These are phyloP conservation scores for Lithosia quadra DNA, from an alignment of 2,888 invertebrate species.

Conservation along the genomic window DNA sequence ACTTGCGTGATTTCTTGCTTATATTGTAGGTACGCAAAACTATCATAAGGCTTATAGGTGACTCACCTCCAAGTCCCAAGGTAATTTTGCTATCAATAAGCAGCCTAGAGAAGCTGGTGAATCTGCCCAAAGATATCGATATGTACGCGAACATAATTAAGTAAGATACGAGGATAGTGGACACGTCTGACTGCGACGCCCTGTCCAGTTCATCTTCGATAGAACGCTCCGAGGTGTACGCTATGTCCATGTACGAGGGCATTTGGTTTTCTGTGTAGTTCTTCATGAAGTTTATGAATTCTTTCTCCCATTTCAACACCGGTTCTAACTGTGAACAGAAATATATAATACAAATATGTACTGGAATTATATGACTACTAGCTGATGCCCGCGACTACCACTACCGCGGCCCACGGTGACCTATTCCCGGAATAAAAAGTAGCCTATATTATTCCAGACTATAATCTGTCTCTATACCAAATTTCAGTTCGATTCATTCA, in stretches of 20 bases:
- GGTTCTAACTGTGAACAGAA: slow-evolving; percentile 84
- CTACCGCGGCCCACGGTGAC: no score
- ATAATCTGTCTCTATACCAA: no score
- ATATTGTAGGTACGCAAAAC: no score
- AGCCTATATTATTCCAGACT: no score
- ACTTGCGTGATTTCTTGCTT: neutral
- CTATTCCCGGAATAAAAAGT: no score
- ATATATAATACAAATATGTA: no score
- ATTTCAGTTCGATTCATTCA: no score
- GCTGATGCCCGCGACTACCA: no score
- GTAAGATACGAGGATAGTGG: slow-evolving; percentile 97
- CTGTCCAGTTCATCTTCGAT: slow-evolving; percentile 98
- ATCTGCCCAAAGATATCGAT: slow-evolving; percentile 96
- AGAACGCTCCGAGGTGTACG: slow-evolving; percentile 95
- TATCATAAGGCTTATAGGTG: neutral
- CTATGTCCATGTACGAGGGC: slow-evolving; percentile 92
- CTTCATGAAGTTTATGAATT: slow-evolving; percentile 93
- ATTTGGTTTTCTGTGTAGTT: slow-evolving; percentile 90
- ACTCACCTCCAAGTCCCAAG: slow-evolving; percentile 94
- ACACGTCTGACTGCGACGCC: slow-evolving; percentile 96
- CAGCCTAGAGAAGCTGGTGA: slow-evolving; percentile 91
- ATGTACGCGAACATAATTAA: slow-evolving; percentile 99
- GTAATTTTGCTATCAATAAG: slow-evolving; percentile 98
- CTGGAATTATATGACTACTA: no score
- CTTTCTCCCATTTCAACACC: slow-evolving; percentile 94